Evolutionary conservation across 1,140 invertebrate species (phyloP).

Genomic region (Drosophila aff.): DNA sequence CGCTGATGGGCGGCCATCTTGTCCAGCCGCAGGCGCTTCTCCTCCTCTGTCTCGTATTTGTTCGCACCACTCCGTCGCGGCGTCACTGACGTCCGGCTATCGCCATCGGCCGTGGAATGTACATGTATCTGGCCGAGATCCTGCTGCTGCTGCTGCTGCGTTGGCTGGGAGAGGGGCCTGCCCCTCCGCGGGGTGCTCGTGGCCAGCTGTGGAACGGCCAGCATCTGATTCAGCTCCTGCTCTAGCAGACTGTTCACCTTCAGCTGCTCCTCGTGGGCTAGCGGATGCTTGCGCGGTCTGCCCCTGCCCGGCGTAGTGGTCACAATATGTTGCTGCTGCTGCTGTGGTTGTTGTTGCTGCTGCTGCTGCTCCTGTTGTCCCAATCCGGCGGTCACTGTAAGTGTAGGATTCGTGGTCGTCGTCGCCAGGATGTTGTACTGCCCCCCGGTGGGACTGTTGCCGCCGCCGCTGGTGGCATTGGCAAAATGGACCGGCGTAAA

Average conservation of each 20-base stretch:
- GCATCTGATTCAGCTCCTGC: conserved; percentile 81
- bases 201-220: conserved; percentile 60
- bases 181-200: conserved; percentile 45
- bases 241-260: conserved; percentile 78
- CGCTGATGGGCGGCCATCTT: conserved; percentile 84
- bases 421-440: conserved; percentile 71
- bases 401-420: conserved; percentile 53
- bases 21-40: conserved; percentile 79
- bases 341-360: not conserved
- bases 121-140: conserved; percentile 59
- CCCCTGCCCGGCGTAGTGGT: conserved; percentile 70
- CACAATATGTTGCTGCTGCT: conserved; percentile 35
- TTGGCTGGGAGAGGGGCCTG: conserved; percentile 37
- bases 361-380: conserved; percentile 58
- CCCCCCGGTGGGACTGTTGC: conserved; percentile 60
- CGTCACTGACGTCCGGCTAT: conserved; percentile 36
- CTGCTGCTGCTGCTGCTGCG: conserved; percentile 46
- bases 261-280: conserved; percentile 58
- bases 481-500: conserved; percentile 82
- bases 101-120: conserved; percentile 77
- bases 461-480: conserved; percentile 60
- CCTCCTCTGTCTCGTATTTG: conserved; percentile 82
- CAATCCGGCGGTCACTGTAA: conserved; percentile 52
- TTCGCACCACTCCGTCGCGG: conserved; percentile 63
- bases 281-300: conserved; percentile 68